Conservation (phyloP, 2,113 vertebrate genomes). For the Microtus richardsoni region DNA sequence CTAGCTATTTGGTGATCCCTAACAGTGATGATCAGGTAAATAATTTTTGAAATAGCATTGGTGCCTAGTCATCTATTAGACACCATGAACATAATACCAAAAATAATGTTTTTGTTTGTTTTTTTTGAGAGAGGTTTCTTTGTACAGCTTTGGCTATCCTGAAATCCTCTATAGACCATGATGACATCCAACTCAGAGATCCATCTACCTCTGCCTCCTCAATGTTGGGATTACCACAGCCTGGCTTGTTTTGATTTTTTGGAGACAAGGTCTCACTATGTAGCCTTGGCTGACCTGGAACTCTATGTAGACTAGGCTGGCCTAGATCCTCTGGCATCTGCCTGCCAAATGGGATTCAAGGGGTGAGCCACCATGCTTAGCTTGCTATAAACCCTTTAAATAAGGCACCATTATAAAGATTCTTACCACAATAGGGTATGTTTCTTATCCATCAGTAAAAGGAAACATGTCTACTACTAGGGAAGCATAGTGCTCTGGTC, state of each 20-base stretch:
- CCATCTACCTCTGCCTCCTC: neutral
- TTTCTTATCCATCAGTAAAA: too few relatives aligned
- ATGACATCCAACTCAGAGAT: neutral
- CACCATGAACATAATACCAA: neutral
- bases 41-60: neutral
- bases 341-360: neutral
- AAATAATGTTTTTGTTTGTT: too few relatives aligned
- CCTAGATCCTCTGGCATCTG: neutral
- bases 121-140: neutral
- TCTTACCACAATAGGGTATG: neutral
- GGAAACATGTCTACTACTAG: neutral
- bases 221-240: neutral
- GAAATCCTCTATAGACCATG: neutral
- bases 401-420: neutral
- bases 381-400: neutral
- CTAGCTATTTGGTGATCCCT: neutral
- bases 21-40: neutral
- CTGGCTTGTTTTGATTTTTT: neutral
- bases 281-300: neutral
- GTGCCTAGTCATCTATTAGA: neutral
- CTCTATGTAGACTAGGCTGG: neutral
- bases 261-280: neutral
- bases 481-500: neutral
- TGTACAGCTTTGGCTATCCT: neutral
- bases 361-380: neutral